Conservation (phyloP, 2,888 invertebrate species). For the Cabera pusaria region DNA sequence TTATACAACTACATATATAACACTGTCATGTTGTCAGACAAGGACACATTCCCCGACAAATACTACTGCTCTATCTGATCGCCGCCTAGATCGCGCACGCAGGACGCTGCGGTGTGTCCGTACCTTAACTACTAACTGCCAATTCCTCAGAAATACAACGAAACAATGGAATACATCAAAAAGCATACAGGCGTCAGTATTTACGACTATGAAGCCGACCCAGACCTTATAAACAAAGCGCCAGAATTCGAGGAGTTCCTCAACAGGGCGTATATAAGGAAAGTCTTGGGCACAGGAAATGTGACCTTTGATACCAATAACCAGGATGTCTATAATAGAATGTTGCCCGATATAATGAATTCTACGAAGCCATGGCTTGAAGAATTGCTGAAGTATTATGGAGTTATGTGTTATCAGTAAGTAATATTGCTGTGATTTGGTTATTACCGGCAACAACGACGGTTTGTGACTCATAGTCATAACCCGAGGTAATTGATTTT, state of each 20-base stretch:
- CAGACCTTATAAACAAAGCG: conserved; percentile 19
- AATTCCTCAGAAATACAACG: conserved; percentile 60
- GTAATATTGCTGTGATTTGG: too few relatives aligned
- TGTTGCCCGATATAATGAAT: conserved; percentile 87
- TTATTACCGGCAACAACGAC: too few relatives aligned
- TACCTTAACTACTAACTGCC: too few relatives aligned
- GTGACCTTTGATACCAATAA: conserved; percentile 49
- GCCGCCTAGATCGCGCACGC: too few relatives aligned
- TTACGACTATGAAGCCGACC: conserved; percentile 46
- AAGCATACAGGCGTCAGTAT: conserved; percentile 46
- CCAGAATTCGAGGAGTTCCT: conserved; percentile 42
- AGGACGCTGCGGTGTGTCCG: too few relatives aligned
- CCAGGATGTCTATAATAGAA: conserved; percentile 82
- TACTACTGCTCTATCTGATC: too few relatives aligned
- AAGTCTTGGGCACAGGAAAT: conserved; percentile 61
- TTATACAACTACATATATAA: too few relatives aligned
- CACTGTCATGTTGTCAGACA: too few relatives aligned
- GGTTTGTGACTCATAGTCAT: too few relatives aligned
- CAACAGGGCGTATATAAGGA: conserved; percentile 70
- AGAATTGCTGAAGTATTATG: conserved; percentile 83
- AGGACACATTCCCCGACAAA: too few relatives aligned
- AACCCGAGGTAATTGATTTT: too few relatives aligned
- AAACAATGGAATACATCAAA: conserved; percentile 58
- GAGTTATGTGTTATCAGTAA: conserved; percentile 85
- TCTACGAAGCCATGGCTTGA: conserved; percentile 85